phyloP scores from a whole-genome alignment of 2,797 vertebrate genomes.

The Tenualosa thibaudeaui region DNA sequence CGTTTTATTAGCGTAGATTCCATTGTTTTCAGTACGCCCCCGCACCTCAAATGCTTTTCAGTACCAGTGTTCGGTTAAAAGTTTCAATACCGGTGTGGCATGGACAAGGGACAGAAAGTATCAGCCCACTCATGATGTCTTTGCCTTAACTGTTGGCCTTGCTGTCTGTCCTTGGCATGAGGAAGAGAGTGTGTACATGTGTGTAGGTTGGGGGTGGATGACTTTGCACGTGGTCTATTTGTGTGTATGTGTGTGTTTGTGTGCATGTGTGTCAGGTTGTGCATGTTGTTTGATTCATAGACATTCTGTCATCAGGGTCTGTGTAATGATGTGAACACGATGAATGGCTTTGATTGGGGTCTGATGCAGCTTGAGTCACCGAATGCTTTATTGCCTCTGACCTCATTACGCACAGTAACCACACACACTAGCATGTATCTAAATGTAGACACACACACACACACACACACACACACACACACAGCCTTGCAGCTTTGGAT shows the following conservation, averaged over 20 bases:
- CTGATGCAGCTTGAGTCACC: not conserved
- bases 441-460: not conserved
- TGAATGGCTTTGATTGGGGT: not conserved
- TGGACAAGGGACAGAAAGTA: too few species aligned
- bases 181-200: too few species aligned
- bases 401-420: not conserved
- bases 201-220: too few species aligned
- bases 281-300: not conserved
- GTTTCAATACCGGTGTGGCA: too few species aligned
- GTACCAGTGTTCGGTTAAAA: too few species aligned
- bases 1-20: too few species aligned
- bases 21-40: too few species aligned
- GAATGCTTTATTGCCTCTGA: not conserved
- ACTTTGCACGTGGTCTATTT: not conserved
- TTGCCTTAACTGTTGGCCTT: too few species aligned
- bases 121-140: too few species aligned
- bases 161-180: too few species aligned
- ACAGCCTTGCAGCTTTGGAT: not conserved
- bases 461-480: not conserved
- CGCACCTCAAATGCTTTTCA: too few species aligned
- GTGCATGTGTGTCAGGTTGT: not conserved
- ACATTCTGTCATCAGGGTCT: not conserved
- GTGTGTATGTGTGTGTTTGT: not conserved
- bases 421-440: not conserved
- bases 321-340: not conserved